Base-by-base conservation (phyloP, 2,113 vertebrate genomes). In the Oncorhynchus mykiss region DNA sequence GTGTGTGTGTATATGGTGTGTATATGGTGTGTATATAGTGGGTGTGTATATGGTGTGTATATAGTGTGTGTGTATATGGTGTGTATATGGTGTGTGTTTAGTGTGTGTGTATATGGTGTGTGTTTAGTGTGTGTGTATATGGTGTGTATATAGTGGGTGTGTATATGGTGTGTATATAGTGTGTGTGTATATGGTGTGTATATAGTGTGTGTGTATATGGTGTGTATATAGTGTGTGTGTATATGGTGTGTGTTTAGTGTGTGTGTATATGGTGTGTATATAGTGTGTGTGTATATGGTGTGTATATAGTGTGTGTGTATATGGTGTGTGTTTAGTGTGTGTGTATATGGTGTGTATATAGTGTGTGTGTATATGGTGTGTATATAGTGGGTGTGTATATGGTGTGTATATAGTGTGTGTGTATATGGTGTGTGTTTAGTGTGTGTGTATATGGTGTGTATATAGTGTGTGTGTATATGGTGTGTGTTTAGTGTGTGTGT, bases 11-110 rank as follows among this genome's bases (percentile, higher is more conserved):
- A 7, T 25, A 31, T 49, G 27, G 27, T 27, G 27, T 27, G 27
- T 27, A 2, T 27, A 3, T 27, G 2, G 65, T 27, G 1, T 49
- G 25, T 74, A 24, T 24, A 24, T 24, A 24, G 7, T 8, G 22
- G 70, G 14, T 72, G 27, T 27, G 2, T 27, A 7, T 25, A 31
- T 49, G 27, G 27, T 27, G 27, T 27, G 27, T 27, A 2, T 27
- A 3, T 27, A 27, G 65, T 27, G 1, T 49, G 25, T 74, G 29
- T 89, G 7, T 8, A 16, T 74, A 24, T 49, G 27, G 25, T 74
- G 29, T 89, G 7, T 8, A 16, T 74, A 24, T 49, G 27, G 27
- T 27, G 27, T 27, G 27, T 27, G 27, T 27, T 27, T 27, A 27
- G 65, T 27, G 1, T 49, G 25, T 74, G 29, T 89, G 22, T 24